Evolutionary conservation across 2,888 invertebrate species (phyloP).

Genomic region (Pristionchus japonicus): DNA sequence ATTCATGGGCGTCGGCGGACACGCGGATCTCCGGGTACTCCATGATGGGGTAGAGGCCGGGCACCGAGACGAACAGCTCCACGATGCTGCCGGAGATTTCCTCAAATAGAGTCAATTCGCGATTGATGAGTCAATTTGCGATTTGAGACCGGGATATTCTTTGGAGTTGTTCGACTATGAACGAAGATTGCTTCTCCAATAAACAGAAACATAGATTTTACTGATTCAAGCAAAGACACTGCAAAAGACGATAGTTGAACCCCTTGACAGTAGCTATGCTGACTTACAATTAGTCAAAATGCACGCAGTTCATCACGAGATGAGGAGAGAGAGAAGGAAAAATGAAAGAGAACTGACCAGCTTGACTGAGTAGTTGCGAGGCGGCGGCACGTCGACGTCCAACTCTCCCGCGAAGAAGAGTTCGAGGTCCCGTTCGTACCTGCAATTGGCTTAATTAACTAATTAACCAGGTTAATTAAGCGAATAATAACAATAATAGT

Average conservation of each 20-base stretch:
- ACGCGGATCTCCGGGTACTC: slow-evolving; percentile 30
- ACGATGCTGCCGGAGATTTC: not conserved
- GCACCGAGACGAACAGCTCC: slow-evolving; percentile 39
- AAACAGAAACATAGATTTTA: too few species aligned
- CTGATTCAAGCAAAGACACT: too few species aligned
- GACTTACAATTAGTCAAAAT: too few species aligned
- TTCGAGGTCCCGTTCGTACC: slow-evolving; percentile 35
- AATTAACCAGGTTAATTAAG: not conserved
- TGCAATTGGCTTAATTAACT: not conserved
- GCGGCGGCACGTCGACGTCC: not conserved
- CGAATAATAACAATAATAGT: too few species aligned
- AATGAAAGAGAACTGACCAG: slow-evolving; percentile 28
- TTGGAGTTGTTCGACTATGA: too few species aligned
- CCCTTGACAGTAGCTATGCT: too few species aligned
- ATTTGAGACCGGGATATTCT: too few species aligned
- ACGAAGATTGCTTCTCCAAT: too few species aligned
- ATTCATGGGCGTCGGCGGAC: slow-evolving; percentile 21
- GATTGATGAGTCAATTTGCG: not conserved
- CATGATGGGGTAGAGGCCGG: slow-evolving; percentile 37
- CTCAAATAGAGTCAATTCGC: not conserved
- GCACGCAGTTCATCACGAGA: too few species aligned
- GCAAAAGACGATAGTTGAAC: too few species aligned
- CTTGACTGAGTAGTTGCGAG: slow-evolving; percentile 20
- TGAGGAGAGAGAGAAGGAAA: too few species aligned
- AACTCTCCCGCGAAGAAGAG: slow-evolving; percentile 26